phyloP scores from a whole-genome alignment of 2,888 invertebrate species.

The Metellina segmentata region DNA sequence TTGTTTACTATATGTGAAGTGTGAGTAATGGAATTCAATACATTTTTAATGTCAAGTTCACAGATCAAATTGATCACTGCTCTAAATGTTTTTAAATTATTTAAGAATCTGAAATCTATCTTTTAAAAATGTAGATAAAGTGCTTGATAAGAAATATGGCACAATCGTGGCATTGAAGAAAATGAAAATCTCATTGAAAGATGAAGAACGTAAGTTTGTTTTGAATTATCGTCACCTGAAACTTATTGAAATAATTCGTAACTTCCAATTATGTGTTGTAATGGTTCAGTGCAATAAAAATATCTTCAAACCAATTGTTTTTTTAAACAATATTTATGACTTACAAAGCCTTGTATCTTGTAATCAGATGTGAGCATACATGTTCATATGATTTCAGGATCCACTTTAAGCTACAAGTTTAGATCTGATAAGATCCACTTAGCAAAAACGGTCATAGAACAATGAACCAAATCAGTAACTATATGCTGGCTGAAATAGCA shows the following conservation, averaged over 20 bases:
- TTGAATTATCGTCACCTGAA: neutral
- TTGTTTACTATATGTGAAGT: neutral
- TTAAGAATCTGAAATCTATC: neutral
- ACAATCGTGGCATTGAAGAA: slow-evolving; percentile 52
- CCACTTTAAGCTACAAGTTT: too few species aligned
- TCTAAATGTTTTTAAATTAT: neutral
- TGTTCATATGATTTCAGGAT: too few species aligned
- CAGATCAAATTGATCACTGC: neutral
- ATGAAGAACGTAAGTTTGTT: slow-evolving; percentile 14
- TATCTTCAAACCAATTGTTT: neutral
- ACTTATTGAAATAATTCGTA: neutral
- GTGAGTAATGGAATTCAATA: neutral
- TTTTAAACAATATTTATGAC: neutral
- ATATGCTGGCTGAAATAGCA: too few species aligned
- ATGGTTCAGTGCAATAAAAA: neutral
- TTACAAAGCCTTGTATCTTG: too few species aligned
- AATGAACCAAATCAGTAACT: too few species aligned
- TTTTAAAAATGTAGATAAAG: slow-evolving; percentile 41
- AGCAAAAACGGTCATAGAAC: too few species aligned
- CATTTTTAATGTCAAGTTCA: neutral
- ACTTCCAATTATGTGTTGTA: neutral
- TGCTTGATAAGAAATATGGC: slow-evolving; percentile 13
- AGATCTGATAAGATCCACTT: too few species aligned
- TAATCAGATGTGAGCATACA: too few species aligned
- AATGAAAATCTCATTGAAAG: slow-evolving; percentile 32